Conservation (phyloP, 1,140 invertebrate species). For the Epicauta chinensis region DNA sequence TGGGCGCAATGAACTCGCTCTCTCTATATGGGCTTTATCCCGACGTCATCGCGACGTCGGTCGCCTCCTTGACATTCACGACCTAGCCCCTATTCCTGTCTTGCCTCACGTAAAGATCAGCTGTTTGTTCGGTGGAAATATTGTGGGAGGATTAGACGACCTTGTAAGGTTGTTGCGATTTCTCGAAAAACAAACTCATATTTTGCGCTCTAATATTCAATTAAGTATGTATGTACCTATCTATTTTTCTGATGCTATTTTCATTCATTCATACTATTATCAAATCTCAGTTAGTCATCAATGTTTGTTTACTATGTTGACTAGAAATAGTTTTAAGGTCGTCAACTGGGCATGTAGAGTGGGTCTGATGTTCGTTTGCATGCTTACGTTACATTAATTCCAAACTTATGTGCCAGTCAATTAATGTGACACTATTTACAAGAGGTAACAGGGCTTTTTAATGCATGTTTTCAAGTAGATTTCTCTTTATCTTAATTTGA, state of each 20-base stretch:
- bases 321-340: too few species aligned
- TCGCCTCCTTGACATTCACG: conserved; percentile 14
- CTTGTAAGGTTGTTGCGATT: conserved; percentile 11
- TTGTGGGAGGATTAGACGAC: conserved; percentile 13
- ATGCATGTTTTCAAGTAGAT: too few species aligned
- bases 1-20: conserved; percentile 4
- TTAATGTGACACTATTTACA: neutral
- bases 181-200: neutral
- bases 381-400: too few species aligned
- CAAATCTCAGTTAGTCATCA: conserved; percentile 4
- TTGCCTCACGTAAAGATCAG: conserved; percentile 7
- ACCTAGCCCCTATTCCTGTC: conserved; percentile 1
- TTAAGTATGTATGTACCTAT: too few species aligned
- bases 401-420: neutral
- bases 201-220: too few species aligned
- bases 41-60: conserved; percentile 3
- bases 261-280: too few species aligned
- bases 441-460: too few species aligned
- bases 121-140: conserved; percentile 12
- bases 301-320: conserved; percentile 3
- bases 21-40: neutral
- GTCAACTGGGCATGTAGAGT: too few species aligned
- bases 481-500: too few species aligned
- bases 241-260: too few species aligned
- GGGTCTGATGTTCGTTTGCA: too few species aligned